phyloP scores from a whole-genome alignment of 1,140 invertebrate species.

The Calephelis virginiensis region DNA sequence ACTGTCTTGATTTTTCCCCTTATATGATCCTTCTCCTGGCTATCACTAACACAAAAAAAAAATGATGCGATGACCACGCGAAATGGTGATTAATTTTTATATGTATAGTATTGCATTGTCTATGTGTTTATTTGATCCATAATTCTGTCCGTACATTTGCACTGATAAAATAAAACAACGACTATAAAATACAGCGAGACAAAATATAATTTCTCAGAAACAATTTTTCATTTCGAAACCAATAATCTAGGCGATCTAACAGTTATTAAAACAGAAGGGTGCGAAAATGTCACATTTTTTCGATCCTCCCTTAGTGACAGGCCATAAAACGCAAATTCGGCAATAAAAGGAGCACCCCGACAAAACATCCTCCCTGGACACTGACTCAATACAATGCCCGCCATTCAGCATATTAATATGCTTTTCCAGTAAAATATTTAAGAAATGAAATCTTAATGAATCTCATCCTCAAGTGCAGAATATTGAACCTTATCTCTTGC shows the following conservation, averaged over 20 bases:
- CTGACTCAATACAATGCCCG: slow-evolving; percentile 70
- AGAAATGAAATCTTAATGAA: slow-evolving; percentile 68
- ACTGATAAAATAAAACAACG: no score
- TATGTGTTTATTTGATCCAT: no score
- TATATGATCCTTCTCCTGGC: no score
- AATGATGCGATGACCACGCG: no score
- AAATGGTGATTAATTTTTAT: no score
- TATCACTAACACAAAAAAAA: no score
- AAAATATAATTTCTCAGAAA: not conserved
- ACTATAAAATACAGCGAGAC: not conserved
- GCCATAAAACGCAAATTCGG: slow-evolving; percentile 76
- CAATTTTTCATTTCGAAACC: slow-evolving; percentile 12
- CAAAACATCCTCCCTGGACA: slow-evolving; percentile 77
- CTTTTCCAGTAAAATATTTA: slow-evolving; percentile 75
- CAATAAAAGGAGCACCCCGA: slow-evolving; percentile 74
- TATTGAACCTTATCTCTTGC: slow-evolving; percentile 44
- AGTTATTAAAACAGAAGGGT: slow-evolving; percentile 42
- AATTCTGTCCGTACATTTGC: no score
- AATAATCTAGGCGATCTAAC: slow-evolving; percentile 17
- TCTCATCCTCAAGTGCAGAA: slow-evolving; percentile 39
- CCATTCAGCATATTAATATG: slow-evolving; percentile 74
- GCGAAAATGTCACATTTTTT: slow-evolving; percentile 67
- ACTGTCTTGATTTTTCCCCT: no score
- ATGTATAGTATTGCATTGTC: rapidly evolving
- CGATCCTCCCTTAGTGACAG: slow-evolving; percentile 63